Evolutionary conservation across 64 coral and sea anemone species (phyloP), one percentile per base, ranked within the genome.

Genomic region (Montipora cactus): DNA sequence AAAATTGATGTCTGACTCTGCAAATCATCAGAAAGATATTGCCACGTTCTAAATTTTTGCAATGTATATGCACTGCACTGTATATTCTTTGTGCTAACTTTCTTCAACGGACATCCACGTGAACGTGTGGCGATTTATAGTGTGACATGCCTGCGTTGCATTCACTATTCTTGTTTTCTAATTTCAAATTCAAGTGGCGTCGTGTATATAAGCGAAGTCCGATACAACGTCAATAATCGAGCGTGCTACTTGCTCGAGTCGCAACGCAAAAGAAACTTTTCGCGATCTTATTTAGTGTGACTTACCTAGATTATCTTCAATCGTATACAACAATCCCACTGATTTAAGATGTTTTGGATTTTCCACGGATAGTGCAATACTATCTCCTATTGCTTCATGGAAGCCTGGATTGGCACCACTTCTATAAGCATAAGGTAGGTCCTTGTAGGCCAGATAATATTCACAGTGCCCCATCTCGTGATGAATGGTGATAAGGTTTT

Each of bases 331-430:
- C 53, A 99, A 49, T 3, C 95, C 95, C 15, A 99, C 85, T 79
- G 95, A 94, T 61, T 99, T 96, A 37, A 99, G 90, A 86, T 99
- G 92, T 21, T 91, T 91, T 8, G 98, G 98, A 66, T 84, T 99
- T 49, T 90, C 92, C 11, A 99, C 98, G 10, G 98, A 99, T 4
- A 99, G 87, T 18, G 95, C 83, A 57, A 99, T 99, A 76, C 95
- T 99, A 67, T 99, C 98, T 18, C 98, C 98, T 78, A 99, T 99
- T 8, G 98, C 98, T 85, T 99, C 98, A 47, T 99, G 98, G 75
- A 99, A 99, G 3, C 98, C 98, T 13, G 98, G 98, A 61, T 99
- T 99, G 28, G 98, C 98, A 8, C 98, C 98, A 92, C 75, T 84
- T 55, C 98, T 92, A 79, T 96, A 99, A 20, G 98, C 98, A 14